Base-by-base conservation (phyloP, 2,888 invertebrate species). In the Psylliodes chrysocephalus region DNA sequence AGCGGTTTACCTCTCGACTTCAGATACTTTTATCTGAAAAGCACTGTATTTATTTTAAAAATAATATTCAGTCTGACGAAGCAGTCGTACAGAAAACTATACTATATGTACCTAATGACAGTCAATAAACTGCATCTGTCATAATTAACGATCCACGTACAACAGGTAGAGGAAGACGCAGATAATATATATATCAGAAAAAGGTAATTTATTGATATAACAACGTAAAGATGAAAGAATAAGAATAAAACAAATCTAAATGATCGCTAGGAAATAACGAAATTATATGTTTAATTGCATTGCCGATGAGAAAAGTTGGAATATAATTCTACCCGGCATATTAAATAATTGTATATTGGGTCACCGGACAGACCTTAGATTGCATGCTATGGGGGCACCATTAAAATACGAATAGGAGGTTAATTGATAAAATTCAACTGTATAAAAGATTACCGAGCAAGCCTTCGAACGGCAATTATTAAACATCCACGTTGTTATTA, bases 341-440 rank as follows among this genome's bases (percentile, higher is more conserved):
- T 71, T 71, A 70, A 69, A 72, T 74, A 73, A 75, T 74, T 75
- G 75, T 71, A 69, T 64, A 69, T 69, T 60, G 60, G 67, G 57
- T 69, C 71, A 66, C 64, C 64, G 64, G 67, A 66, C 66, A 63
- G 69, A 67, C 70, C 69, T 68, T 67, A 71, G 70, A 74, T 74
- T 74, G 72, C 72, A 74, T 71, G 71, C 68, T 71, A 71, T 68
- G 67, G 66, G 69, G 73, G 69, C 71, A 72, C 73, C 72, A 77
- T 77, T 77, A 77, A 75, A 77, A 76, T 76, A 74, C 75, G 73
- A 75, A 77, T 73, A 71, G 75, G 75, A 76, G 75, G 68, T 73
- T 78, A 78, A 78, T 77, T 77, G 77, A 78, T 78, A 78, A 77
- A 78, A 78, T 77, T 74, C 76, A 76, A 73, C 74, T 73, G 73